phyloP scores from a whole-genome alignment of 1,140 invertebrate species.

The Euura lappo region DNA sequence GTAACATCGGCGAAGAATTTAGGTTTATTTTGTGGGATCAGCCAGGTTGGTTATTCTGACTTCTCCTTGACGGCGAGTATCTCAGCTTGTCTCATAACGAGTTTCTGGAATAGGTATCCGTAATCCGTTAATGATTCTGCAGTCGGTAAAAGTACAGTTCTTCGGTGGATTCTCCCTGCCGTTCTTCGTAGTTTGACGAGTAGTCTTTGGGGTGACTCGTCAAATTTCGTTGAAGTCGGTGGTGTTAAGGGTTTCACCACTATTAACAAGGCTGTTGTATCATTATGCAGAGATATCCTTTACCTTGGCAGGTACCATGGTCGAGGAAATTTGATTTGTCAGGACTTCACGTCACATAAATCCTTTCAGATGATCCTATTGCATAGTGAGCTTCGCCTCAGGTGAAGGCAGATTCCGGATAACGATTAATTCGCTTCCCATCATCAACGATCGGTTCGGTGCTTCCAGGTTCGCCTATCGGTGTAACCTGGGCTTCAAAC shows the following conservation, averaged over 20 bases:
- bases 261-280: not conserved
- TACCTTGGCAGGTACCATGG: not conserved
- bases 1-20: constrained; percentile 12
- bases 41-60: constrained; percentile 13
- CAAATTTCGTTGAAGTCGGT: not conserved
- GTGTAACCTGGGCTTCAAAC: not conserved
- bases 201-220: not conserved
- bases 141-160: not conserved
- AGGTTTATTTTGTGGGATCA: constrained; percentile 14
- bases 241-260: not conserved
- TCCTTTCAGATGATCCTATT: not conserved
- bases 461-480: not conserved
- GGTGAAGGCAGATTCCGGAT: not conserved
- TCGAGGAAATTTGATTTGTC: not conserved
- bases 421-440: not conserved
- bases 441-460: not conserved
- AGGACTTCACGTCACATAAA: not conserved
- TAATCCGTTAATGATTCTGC: not conserved
- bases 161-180: not conserved
- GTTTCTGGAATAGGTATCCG: not conserved
- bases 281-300: not conserved
- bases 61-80: constrained; percentile 1
- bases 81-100: constrained; percentile 17
- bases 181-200: not conserved
- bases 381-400: not conserved